Percentiles rank a stretch among this genome's conserved stretches.
Evolutionary conservation across 2,888 invertebrate genomes (phyloP).

Genomic region (Mythimna ferrago): DNA sequence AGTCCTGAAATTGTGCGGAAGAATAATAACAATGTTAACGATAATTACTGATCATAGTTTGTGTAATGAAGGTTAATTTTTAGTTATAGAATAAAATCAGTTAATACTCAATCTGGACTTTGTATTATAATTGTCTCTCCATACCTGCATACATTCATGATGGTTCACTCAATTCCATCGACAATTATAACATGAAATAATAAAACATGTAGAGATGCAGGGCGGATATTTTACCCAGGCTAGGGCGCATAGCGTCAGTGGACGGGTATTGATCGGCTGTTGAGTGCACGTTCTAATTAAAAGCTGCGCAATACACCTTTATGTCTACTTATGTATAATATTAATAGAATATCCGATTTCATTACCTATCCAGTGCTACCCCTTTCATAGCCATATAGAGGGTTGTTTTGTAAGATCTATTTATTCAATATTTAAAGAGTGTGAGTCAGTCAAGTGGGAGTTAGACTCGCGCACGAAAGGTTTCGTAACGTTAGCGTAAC

Average conservation of each 20-base stretch:
- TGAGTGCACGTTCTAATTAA: conserved; percentile 37
- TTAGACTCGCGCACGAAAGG: too few relatives aligned
- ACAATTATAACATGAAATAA: neutral
- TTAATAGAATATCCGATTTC: conserved; percentile 6
- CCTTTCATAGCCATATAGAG: neutral
- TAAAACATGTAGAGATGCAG: neutral
- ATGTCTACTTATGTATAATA: neutral
- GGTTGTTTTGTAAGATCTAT: neutral
- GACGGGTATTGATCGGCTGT: conserved; percentile 34
- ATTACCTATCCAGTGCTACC: neutral
- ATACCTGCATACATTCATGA: neutral
- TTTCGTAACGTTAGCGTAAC: too few relatives aligned
- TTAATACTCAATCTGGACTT: neutral
- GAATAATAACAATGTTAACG: conserved; percentile 65
- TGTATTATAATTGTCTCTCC: conserved; percentile 7
- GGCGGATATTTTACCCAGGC: neutral
- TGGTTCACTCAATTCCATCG: neutral
- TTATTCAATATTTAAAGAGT: too few relatives aligned
- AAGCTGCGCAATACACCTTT: conserved; percentile 31
- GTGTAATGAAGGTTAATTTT: conserved; percentile 7
- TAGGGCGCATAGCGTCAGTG: neutral
- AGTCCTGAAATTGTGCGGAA: conserved; percentile 61
- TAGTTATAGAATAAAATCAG: conserved; percentile 25
- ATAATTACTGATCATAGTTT: conserved; percentile 27
- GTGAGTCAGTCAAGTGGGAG: too few relatives aligned